Percentiles rank a stretch among this genome's conserved stretches.
Evolutionary conservation across 2,797 vertebrate species (phyloP).

Genomic region (Staurois parvus): DNA sequence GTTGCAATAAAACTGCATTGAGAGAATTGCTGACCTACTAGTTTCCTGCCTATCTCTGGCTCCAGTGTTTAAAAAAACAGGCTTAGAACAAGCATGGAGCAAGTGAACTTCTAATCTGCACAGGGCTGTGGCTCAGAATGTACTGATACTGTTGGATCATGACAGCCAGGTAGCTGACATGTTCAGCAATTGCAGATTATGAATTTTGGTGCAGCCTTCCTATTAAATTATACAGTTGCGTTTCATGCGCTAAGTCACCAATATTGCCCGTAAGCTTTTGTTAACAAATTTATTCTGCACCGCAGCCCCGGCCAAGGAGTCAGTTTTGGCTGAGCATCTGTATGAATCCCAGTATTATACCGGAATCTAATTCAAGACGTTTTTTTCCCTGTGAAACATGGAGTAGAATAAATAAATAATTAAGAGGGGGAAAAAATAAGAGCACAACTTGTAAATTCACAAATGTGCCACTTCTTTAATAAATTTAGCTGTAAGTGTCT

Average conservation of each 20-base stretch:
- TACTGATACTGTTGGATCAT: not conserved
- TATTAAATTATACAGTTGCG: too few relatives aligned
- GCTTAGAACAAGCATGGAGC: not conserved
- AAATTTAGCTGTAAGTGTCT: slow-evolving; percentile 14
- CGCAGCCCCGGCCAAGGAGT: too few relatives aligned
- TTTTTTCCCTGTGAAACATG: not conserved
- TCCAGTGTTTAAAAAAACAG: not conserved
- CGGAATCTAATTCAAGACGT: not conserved
- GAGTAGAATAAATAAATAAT: not conserved
- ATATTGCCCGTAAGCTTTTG: too few relatives aligned
- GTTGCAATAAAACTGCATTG: too few relatives aligned
- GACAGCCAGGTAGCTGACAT: not conserved
- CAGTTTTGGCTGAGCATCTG: not conserved
- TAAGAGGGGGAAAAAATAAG: not conserved
- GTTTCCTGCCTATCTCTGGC: too few relatives aligned
- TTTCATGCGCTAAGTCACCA: too few relatives aligned
- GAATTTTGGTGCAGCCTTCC: too few relatives aligned
- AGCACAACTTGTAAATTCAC: not conserved
- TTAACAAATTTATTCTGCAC: too few relatives aligned
- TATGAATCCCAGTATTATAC: slow-evolving; percentile 14
- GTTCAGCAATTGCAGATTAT: not conserved
- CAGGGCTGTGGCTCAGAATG: not conserved
- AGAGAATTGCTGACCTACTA: too few relatives aligned
- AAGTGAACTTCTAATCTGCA: not conserved
- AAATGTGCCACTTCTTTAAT: slow-evolving; percentile 17